Base-by-base conservation (phyloP, 1,140 invertebrate species). In the Eurosta solidaginis region DNA sequence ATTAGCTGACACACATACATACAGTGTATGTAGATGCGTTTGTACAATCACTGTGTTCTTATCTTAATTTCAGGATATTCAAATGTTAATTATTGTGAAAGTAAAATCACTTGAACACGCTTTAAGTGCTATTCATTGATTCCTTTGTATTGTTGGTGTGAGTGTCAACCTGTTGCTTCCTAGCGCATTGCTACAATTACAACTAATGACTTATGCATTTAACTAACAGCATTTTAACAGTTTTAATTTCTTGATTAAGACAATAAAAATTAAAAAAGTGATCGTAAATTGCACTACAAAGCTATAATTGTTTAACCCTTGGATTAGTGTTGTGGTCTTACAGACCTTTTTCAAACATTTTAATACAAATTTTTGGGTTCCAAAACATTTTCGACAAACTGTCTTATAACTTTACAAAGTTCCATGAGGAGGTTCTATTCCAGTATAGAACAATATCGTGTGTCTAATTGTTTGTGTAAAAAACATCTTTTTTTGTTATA, bases 61-160 rank as follows among this genome's bases (percentile, higher is more conserved):
- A 68, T 68, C 59, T 68, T 68, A 68, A 68, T 68, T 68, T 68
- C 59, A 68, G 59, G 59, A 68, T 68, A 68, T 68, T 68, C 36
- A 40, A 68, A 68, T 68, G 29, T 12, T 40, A 68, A 68, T 68
- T 4, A 68, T 68, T 68, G 40, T 40, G 59, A 68, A 68, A 68
- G 36, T 68, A 68, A 68, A 68, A 40, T 40, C 59, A 68, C 59
- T 68, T 68, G 36, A 68, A 29, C 59, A 33, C 59, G 27, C 59
- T 68, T 40, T 68, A 29, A 68, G 7, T 36, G 33, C 25, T 33
- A 36, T 29, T 4, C 25, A 22, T 14, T 29, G 10, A 33, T 36
- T 36, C 54, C 33, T 36, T n/a, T n/a, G 29, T 33, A 36, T 2
- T 68, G 59, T 20, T n/a, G 33, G 36, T 42, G 59, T 68, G 33